These are phyloP conservation scores for Atethmia centrago DNA, from an alignment of 2,888 invertebrate species.

Conservation along the genomic window DNA sequence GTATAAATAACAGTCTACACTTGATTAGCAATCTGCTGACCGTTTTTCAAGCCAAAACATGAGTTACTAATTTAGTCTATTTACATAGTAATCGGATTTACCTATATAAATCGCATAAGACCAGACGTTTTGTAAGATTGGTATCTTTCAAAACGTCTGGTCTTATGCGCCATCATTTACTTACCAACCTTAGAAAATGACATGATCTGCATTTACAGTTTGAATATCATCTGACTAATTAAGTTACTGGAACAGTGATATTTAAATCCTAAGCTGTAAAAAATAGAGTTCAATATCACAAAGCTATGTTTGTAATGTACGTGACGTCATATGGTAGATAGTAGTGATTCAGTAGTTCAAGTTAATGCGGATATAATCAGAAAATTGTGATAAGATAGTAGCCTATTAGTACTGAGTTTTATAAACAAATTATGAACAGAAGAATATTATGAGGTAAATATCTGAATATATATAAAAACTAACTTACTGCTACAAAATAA, in stretches of 20 bases:
- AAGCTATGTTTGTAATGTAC: background rate
- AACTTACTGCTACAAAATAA: background rate
- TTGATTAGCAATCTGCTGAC: no score
- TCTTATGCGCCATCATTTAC: no score
- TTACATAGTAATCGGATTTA: no score
- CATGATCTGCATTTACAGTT: no score
- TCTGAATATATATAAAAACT: background rate
- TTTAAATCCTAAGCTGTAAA: background rate
- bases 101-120: no score
- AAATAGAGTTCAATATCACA: slow-evolving; percentile 28
- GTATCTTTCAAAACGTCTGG: background rate
- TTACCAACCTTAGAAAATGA: no score
- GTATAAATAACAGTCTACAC: background rate
- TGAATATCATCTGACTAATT: background rate
- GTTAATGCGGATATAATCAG: slow-evolving; percentile 44
- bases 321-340: slow-evolving; percentile 34
- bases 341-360: slow-evolving; percentile 41
- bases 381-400: slow-evolving; percentile 51
- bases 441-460: slow-evolving; percentile 2
- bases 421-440: slow-evolving; percentile 12
- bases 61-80: background rate
- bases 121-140: no score
- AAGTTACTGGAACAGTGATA: background rate
- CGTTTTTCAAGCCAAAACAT: background rate
- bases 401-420: slow-evolving; percentile 19